phyloP scores from a whole-genome alignment of 2,113 vertebrate genomes.

The Scopus umbretta region DNA sequence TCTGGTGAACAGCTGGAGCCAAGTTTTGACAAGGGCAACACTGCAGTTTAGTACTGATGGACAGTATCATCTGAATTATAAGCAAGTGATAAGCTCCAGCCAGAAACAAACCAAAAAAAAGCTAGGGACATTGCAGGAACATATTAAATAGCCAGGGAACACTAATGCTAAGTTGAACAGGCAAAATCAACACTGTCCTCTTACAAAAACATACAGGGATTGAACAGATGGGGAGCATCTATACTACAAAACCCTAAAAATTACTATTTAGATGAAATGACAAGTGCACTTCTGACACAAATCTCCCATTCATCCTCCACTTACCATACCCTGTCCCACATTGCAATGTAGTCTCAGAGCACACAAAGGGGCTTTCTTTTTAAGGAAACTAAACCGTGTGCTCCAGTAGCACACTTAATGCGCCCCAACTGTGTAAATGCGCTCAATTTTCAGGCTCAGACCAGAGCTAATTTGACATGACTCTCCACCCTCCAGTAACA shows the following conservation, averaged over 20 bases:
- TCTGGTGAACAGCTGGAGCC: conserved; percentile 4
- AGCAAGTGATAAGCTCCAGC: not conserved
- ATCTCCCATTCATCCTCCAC: not conserved
- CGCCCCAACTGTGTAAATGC: not conserved
- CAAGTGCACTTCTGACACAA: not conserved
- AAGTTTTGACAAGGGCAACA: not conserved
- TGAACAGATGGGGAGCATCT: not conserved
- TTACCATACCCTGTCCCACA: not conserved
- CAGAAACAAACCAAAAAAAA: not conserved
- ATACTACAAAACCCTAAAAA: not conserved
- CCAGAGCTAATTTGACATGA: not conserved
- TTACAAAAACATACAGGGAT: not conserved
- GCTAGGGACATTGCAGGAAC: not conserved
- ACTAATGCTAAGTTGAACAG: not conserved
- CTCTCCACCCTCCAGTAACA: not conserved
- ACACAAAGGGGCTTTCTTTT: not conserved
- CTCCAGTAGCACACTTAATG: not conserved
- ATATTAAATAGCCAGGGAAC: not conserved
- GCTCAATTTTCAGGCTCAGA: not conserved
- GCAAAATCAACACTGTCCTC: not conserved
- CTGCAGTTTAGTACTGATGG: not conserved
- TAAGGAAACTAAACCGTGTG: not conserved
- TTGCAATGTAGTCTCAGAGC: not conserved
- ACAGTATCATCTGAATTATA: not conserved
- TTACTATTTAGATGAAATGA: not conserved